Conservation (phyloP, 2,888 invertebrate species). For the Drosophila anomelani region DNA sequence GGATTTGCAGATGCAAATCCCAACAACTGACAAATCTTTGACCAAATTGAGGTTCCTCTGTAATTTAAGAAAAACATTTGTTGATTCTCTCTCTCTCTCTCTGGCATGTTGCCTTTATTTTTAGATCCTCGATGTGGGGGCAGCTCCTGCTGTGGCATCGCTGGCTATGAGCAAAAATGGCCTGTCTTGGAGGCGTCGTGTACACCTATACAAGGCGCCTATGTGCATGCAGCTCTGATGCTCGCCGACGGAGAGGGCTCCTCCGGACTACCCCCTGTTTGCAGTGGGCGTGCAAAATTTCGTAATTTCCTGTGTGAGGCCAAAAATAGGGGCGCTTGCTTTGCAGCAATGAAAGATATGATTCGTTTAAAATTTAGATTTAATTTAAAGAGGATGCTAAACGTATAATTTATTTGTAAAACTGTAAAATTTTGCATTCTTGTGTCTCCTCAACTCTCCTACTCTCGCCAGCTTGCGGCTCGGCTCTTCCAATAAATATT, state of each 20-base stretch:
- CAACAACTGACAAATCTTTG: neutral
- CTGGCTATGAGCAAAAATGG: conserved; percentile 39
- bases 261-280: neutral
- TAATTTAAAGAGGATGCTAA: conserved; percentile 71
- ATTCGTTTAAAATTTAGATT: conserved; percentile 30
- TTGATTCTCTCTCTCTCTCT: conserved; percentile 33
- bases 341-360: conserved; percentile 23
- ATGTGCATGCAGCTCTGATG: conserved; percentile 12
- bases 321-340: conserved; percentile 28
- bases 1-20: neutral
- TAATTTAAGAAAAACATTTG: conserved; percentile 54
- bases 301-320: conserved; percentile 63
- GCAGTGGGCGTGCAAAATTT: conserved; percentile 56
- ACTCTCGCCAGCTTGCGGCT: conserved; percentile 57
- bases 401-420: conserved; percentile 63
- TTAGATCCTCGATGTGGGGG: conserved; percentile 53
- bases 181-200: conserved; percentile 31
- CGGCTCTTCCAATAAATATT: conserved; percentile 75
- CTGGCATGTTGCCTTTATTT: conserved; percentile 50
- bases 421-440: conserved; percentile 72
- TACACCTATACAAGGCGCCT: conserved; percentile 3
- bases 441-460: conserved; percentile 62
- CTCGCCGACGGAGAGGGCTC: conserved; percentile 3
- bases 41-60: neutral
- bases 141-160: conserved; percentile 25